Evolutionary conservation across 2,888 invertebrate species (phyloP).

Genomic region (Caenorhabditis sinica): DNA sequence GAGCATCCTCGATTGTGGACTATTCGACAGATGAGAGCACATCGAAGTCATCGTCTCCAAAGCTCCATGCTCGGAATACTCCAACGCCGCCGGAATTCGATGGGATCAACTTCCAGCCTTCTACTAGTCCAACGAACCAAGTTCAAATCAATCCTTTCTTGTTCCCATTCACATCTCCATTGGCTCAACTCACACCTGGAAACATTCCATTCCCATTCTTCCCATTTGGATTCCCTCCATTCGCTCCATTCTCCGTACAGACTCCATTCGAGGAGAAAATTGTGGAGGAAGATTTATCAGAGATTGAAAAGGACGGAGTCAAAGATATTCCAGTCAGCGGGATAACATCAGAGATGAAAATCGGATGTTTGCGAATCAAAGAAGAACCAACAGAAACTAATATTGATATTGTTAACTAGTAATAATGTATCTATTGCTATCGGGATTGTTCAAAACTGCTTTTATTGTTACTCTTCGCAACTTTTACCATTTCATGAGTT

Average conservation of each 20-base stretch:
- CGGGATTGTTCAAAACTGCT: not conserved
- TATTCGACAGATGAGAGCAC: slow-evolving; percentile 38
- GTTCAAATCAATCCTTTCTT: slow-evolving; percentile 27
- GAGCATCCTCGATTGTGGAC: slow-evolving; percentile 1
- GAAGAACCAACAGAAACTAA: slow-evolving; percentile 1
- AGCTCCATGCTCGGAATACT: not conserved
- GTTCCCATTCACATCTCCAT: not conserved
- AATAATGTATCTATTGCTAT: not conserved
- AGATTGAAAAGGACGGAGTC: too few relatives aligned
- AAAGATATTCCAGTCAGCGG: too few relatives aligned
- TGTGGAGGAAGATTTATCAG: too few relatives aligned
- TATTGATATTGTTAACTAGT: slow-evolving; percentile 1
- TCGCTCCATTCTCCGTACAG: not conserved
- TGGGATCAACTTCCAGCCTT: not conserved
- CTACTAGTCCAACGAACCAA: not conserved
- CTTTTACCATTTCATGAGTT: not conserved
- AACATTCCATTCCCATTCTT: not conserved
- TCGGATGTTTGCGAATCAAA: not conserved
- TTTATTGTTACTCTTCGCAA: not conserved
- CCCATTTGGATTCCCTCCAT: slow-evolving; percentile 5
- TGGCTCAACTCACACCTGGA: not conserved
- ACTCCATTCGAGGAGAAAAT: slow-evolving; percentile 4
- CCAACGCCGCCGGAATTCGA: slow-evolving; percentile 25
- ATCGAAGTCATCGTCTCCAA: slow-evolving; percentile 53
- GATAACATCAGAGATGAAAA: not conserved